Conservation (phyloP, 2,113 vertebrate species). For the Monopterus albus region DNA sequence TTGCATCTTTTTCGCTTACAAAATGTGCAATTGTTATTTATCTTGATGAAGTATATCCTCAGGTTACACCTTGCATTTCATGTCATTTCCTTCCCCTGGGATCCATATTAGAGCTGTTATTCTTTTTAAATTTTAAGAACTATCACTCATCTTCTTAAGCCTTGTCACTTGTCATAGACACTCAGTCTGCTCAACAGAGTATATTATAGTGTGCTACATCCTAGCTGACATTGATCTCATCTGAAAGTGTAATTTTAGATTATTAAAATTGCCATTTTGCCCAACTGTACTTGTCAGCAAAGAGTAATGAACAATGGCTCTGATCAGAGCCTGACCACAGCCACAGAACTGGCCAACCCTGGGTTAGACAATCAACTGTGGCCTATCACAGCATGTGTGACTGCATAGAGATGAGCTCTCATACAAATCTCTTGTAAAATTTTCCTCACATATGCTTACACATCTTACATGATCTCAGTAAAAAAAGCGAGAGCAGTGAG, state of each 20-base stretch:
- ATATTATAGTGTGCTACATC: slow-evolving; percentile 7
- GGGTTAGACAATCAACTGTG: neutral
- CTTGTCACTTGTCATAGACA: slow-evolving; percentile 32
- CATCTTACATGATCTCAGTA: slow-evolving; percentile 16
- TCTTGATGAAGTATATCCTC: slow-evolving; percentile 23
- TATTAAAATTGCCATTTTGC: too few relatives aligned
- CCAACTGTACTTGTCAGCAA: too few relatives aligned
- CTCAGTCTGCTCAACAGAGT: slow-evolving; percentile 15
- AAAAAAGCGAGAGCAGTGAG: neutral
- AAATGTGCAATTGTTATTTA: neutral
- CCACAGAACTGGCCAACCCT: too few relatives aligned
- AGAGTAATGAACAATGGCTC: slow-evolving; percentile 22
- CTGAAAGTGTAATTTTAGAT: too few relatives aligned
- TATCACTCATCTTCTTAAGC: slow-evolving; percentile 33
- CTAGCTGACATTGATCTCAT: slow-evolving; percentile 33
- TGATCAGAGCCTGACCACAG: slow-evolving; percentile 1
- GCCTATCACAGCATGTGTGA: slow-evolving; percentile 7
- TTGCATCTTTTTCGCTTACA: neutral
- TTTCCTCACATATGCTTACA: neutral
- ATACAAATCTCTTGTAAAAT: slow-evolving; percentile 1
- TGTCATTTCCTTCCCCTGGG: neutral
- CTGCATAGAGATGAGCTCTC: neutral
- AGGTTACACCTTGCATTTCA: slow-evolving; percentile 1
- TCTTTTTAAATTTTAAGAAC: slow-evolving; percentile 16
- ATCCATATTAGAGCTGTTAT: slow-evolving; percentile 15